Evolutionary conservation across 2,888 invertebrate genomes (phyloP), one percentile per base, ranked within the genome.

Genomic region (Synergus japonicus): DNA sequence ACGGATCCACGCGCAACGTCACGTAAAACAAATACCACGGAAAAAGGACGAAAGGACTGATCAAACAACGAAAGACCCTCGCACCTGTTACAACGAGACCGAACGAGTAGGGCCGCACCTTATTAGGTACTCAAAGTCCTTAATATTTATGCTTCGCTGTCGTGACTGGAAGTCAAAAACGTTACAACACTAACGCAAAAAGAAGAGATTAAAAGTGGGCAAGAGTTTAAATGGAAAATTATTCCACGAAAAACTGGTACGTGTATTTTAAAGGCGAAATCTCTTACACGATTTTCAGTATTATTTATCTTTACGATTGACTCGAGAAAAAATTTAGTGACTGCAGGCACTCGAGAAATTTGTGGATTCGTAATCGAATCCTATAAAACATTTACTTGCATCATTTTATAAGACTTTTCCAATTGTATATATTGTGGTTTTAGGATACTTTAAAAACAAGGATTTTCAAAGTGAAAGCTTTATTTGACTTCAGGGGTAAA

Each of bases 31-130:
- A 84, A 82, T 82, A 82, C 78, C 77, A 78, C 73, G 78, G 76
- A 80, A 81, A 81, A 82, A 82, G 82, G 44, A 60, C 82, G 79
- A 81, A 81, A 82, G 87, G 87, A 87, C 88, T 87, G 90, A 90
- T 90, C 88, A 89, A 91, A 90, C 86, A 90, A 83, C 83, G 79
- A 84, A 83, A 85, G 81, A 81, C 80, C 82, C 85, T 86, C 85
- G 88, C 90, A 91, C 90, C 91, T 91, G 91, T 91, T 90, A 89
- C 87, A 89, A 89, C 49, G 44, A 46, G 73, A 49, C 54, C 54
- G 54, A 54, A 37, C 54, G 73, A 73, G 77, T 67, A 63, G 81
- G 79, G 84, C 86, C 87, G 83, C 85, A 86, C 86, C 86, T 87
- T 85, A 85, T 87, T 84, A 85, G 85, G 84, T 81, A 83, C 79